Evolutionary conservation across 1,140 invertebrate genomes (phyloP).

Genomic region (Drosophila yakuba): DNA sequence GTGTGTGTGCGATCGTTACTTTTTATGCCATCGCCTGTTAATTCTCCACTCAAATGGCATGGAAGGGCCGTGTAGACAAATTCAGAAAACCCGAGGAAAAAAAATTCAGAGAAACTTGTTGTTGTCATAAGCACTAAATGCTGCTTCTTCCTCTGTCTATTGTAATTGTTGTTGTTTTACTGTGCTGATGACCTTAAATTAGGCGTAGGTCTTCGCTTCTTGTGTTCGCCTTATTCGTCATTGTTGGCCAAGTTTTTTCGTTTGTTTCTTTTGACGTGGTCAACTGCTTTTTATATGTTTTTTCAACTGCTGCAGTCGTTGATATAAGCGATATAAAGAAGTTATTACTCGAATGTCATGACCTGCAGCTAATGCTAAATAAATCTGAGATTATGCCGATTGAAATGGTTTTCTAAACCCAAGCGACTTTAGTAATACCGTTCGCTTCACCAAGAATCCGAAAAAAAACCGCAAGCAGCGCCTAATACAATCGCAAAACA

Average conservation of each 20-base stretch:
- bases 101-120: slow-evolving; percentile 57
- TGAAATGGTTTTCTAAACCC: slow-evolving; percentile 22
- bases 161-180: slow-evolving; percentile 68
- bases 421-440: slow-evolving; percentile 34
- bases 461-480: slow-evolving; percentile 45
- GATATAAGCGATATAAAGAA: slow-evolving; percentile 70
- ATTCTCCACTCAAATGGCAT: slow-evolving; percentile 70
- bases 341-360: slow-evolving; percentile 70
- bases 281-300: slow-evolving; percentile 47
- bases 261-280: slow-evolving; percentile 48
- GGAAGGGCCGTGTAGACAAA: slow-evolving; percentile 48
- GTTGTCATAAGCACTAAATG: slow-evolving; percentile 40
- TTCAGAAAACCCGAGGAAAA: slow-evolving; percentile 41
- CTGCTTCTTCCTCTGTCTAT: slow-evolving; percentile 27
- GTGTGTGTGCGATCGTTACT: slow-evolving; percentile 47
- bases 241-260: slow-evolving; percentile 62
- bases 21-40: slow-evolving; percentile 75
- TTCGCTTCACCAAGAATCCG: slow-evolving; percentile 45
- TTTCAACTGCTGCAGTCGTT: slow-evolving; percentile 38
- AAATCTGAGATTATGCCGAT: neutral
- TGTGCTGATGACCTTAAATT: slow-evolving; percentile 82
- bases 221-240: slow-evolving; percentile 39
- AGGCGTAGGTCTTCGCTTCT: slow-evolving; percentile 74
- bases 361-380: slow-evolving; percentile 45
- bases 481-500: slow-evolving; percentile 41